Base-by-base conservation (phyloP, 2,113 vertebrate genomes). In the Sciurus niger region DNA sequence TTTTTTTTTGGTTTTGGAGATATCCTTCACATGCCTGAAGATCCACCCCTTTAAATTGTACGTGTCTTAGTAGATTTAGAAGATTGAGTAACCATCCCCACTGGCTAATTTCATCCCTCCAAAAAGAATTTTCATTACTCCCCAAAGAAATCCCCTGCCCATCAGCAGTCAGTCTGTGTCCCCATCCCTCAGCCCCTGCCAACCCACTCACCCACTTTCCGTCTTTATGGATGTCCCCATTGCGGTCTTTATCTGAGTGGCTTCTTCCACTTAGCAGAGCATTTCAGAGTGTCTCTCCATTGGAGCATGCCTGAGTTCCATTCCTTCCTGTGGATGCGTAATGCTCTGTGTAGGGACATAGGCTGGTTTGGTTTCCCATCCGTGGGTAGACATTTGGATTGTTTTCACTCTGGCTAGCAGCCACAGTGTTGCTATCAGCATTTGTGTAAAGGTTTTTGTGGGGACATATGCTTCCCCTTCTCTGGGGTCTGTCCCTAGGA, bases 241-340 rank as follows among this genome's bases (percentile, higher is more conserved):
- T 28, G 80, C 40, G 10, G 60, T 28, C 6, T 78, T 67, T 78
- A 17, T 8, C 0, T 1, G 63, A 34, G 9, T 3, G 67, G 28
- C 30, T 93, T 68, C 60, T 73, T 68, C 63, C 14, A 6, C 8
- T 60, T 17, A 11, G 22, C 40, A 22, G 3, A 1, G 17, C 2
- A 17, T 51, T 86, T 76, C 46, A 37, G 13, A 48, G 32, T 32
- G 55, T n/a, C 0, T 10, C 60, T 73, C 4, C 0, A 40, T 6
- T 9, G 0, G 3, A 24, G 40, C 24, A 0, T 11, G 22, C 1
- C 4, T 48, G 14, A 0, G 18, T 22, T 51, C 40, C 51, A 0
- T 6, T n/a, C 55, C 18, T 92, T 58, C 65, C 65, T 53, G 0
- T 0, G 14, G 53, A 14, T 37, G 34, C 28, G 1, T 25, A 6